Percentiles rank a stretch among this genome's conserved stretches.
Evolutionary conservation across 2,797 vertebrate genomes (phyloP).

Genomic region (Bradypodion ventrale): DNA sequence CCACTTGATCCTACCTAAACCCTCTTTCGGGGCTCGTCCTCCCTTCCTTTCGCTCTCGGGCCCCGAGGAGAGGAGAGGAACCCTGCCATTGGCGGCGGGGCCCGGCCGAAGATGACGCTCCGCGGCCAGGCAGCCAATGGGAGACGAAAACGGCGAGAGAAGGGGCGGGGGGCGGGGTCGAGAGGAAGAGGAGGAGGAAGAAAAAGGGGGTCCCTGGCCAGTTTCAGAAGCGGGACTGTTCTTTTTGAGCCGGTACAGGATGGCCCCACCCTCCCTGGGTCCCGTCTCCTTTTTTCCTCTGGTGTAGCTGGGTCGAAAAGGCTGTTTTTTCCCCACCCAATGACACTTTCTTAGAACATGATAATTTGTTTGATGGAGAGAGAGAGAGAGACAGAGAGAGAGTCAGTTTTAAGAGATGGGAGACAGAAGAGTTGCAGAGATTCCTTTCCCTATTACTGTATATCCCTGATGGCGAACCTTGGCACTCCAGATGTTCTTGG

Average conservation of each 20-base stretch:
- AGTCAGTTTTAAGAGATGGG: background rate
- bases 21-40: too few relatives aligned
- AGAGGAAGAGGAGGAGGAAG: background rate
- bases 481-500: too few relatives aligned
- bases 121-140: constrained; percentile 82
- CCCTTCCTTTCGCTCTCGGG: constrained; percentile 68
- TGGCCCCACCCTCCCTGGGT: background rate
- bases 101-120: constrained; percentile 73
- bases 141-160: constrained; percentile 30
- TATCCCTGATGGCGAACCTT: too few relatives aligned
- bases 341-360: background rate
- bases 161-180: constrained; percentile 21
- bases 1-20: too few relatives aligned
- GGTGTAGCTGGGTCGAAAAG: too few relatives aligned
- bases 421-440: background rate
- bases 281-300: too few relatives aligned
- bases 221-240: constrained; percentile 70
- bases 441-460: background rate
- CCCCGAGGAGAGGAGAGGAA: constrained; percentile 57
- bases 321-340: background rate
- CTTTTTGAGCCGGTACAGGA: constrained; percentile 64
- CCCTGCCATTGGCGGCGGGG: constrained; percentile 82
- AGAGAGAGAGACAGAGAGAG: background rate
- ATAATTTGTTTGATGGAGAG: too few relatives aligned
- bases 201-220: constrained; percentile 60